Base-by-base conservation (phyloP, 2,797 vertebrate genomes). In the Pantherophis alleghaniensis region DNA sequence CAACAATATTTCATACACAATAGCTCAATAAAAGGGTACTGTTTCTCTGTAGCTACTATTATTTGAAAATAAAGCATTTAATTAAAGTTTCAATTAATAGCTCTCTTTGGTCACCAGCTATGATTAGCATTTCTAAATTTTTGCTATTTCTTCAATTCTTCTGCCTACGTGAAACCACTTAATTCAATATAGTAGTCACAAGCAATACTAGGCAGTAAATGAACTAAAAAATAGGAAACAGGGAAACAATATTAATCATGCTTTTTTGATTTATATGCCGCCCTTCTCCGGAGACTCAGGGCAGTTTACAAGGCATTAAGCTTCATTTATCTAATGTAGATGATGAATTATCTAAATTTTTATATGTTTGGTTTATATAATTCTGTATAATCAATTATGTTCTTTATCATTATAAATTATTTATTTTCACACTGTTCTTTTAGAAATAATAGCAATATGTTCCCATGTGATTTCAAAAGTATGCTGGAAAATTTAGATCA, bases 401-500 rank as follows among this genome's bases (percentile, higher is more conserved):
- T 88, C 63, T 55, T 42, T 18, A 92, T 32, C 18, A 16, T 56
- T 89, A 66, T 5, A 1, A n/a, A 79, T 16, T 59, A 28, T 83
- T 91, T 87, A 56, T 91, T 88, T 89, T 53, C 86, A 63, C 2
- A 51, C 32, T n/a, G 63, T 91, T 79, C 0, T 95, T 93, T 87
- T 14, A 61, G 55, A 7, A 95, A 57, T 91, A 94, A 93, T 0
- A 87, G 91, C 0, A 88, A 24, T 66, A 79, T 28, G 74, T 12
- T 22, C 32, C 14, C n/a, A 63, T 16, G 4, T n/a, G 26, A 37
- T 37, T 55, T 59, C 22, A 89, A 91, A 51, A 28, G 13, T 57
- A 74, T 74, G 37, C 56, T 59, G 91, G 10, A 92, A 92, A 51
- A 87, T 37, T 28, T 26, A 56, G 10, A 28, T 28, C 1, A 22